Base-by-base conservation (phyloP, 2,888 invertebrate species). In the Xiphydria camelus region DNA sequence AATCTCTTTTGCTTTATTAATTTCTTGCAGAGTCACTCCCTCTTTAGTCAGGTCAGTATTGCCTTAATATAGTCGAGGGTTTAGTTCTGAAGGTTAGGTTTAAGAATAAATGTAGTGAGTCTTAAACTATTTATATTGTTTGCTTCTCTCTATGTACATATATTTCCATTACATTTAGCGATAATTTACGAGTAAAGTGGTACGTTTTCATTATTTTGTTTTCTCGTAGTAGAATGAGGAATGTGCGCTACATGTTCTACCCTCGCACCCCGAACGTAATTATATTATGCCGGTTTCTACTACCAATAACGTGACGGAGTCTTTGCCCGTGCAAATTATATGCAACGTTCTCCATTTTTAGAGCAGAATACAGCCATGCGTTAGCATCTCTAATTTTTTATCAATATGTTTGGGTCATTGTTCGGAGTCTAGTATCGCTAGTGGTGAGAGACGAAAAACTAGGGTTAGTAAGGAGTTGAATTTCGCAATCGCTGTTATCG, bases 1-100 rank as follows among this genome's bases (percentile, higher is more conserved):
- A 20, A 45, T 26, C 22, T 45, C 34, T 20, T 34, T 31, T 7
- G 39, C 45, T 34, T 45, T 45, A 26, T 31, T 37, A n/a, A 41
- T 40, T 23, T 37, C 17, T 2, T 45, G 36, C 1, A 41, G 2
- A 15, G 45, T 32, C 2, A 45, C 14, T 17, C 37, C 45, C 10
- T 35, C 41, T 36, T 36, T 41, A 2, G 35, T 17, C 3, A 45
- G 15, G n/a, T 45, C 45, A 9, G 23, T 22, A 6, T 40, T 19
- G 12, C 20, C 25, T 4, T 19, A 18, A 31, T 45, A 18, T 17
- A 21, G n/a, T 2, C 40, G 36, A 7, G 45, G 35, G 2, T 15
- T 35, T 7, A 45, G 9, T 17, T 29, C 21, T 3, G 19, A 19
- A 1, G 12, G 17, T 18, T 22, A 18, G 2, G 10, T 45, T 40